Conservation (phyloP, 2,113 vertebrate genomes). For the Polypterus senegalus region DNA sequence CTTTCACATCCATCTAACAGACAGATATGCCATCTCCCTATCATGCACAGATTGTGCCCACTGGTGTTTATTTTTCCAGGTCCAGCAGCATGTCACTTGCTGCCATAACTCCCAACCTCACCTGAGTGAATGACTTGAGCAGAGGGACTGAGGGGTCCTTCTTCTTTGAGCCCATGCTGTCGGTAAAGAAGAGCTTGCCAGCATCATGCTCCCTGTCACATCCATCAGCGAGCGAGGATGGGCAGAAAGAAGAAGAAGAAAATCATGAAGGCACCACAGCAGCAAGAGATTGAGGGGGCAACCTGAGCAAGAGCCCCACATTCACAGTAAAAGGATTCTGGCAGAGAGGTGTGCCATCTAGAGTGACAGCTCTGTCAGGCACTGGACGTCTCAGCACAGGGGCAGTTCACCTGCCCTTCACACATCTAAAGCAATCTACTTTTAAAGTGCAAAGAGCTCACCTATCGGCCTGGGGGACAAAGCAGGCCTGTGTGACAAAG, state of each 20-base stretch:
- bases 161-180: conserved; percentile 39
- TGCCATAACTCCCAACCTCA: conserved; percentile 21
- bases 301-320: too few relatives aligned
- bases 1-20: too few relatives aligned
- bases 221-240: background rate
- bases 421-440: conserved; percentile 16
- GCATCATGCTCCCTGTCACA: conserved; percentile 46
- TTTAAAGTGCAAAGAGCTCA: conserved; percentile 5
- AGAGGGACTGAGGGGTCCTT: conserved; percentile 43
- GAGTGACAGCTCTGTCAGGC: too few relatives aligned
- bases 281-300: too few relatives aligned
- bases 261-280: background rate
- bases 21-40: too few relatives aligned
- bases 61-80: too few relatives aligned
- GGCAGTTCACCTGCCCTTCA: conserved; percentile 15
- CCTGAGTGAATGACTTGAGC: conserved; percentile 62
- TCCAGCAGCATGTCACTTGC: too few relatives aligned
- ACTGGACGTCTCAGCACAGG: background rate
- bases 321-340: conserved; percentile 5
- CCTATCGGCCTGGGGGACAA: conserved; percentile 28
- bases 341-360: background rate
- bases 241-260: background rate
- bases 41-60: too few relatives aligned
- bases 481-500: conserved; percentile 48
- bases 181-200: conserved; percentile 54